Percentiles rank a stretch among this genome's conserved stretches.
These are phyloP conservation scores for Gnathonemus longibarbis DNA, from an alignment of 2,113 vertebrate species.

Conservation along the genomic window DNA sequence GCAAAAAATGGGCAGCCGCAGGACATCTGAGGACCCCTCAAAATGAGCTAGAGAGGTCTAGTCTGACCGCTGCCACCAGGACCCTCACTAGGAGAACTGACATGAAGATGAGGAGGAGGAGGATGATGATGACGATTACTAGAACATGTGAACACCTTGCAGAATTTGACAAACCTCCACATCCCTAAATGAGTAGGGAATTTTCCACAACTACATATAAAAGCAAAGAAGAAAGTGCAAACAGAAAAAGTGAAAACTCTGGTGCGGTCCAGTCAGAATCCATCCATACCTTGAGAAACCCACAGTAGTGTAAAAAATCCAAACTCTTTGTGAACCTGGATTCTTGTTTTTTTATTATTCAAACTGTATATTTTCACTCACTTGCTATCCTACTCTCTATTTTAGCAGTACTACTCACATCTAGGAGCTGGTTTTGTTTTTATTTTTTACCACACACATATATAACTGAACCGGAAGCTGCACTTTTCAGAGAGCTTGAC, in stretches of 20 bases:
- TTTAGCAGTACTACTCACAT: neutral
- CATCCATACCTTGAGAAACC: neutral
- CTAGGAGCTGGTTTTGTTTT: neutral
- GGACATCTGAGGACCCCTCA: neutral
- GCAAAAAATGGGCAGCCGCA: neutral
- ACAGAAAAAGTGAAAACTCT: neutral
- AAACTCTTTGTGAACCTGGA: neutral
- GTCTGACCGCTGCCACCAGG: neutral
- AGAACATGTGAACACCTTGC: neutral
- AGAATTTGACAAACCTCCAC: neutral
- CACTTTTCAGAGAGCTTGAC: neutral
- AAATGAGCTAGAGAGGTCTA: neutral
- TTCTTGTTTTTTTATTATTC: neutral
- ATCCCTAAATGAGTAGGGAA: neutral
- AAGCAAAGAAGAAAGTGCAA: neutral
- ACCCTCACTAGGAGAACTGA: neutral
- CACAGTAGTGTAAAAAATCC: neutral
- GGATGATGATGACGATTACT: neutral
- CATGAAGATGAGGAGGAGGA: neutral
- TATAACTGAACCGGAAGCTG: neutral
- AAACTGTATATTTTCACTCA: neutral
- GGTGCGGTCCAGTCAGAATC: neutral
- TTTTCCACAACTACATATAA: neutral
- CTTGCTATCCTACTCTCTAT: neutral
- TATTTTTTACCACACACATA: neutral